Evolutionary conservation across 2,113 vertebrate genomes (phyloP).

Genomic region (Turdus rufiventris): DNA sequence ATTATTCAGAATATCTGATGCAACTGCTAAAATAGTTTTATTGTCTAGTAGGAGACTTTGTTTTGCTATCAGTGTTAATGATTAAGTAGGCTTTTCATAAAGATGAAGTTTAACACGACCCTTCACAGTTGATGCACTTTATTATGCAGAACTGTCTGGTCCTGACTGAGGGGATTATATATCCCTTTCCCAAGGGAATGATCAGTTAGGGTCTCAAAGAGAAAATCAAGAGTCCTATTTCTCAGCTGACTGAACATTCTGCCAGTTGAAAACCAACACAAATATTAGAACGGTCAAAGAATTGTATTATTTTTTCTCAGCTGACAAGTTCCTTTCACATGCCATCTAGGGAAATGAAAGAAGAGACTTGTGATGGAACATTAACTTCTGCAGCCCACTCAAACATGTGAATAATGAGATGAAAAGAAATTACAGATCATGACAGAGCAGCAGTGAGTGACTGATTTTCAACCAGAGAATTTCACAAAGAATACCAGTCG

Average conservation of each 20-base stretch:
- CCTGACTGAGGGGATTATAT: not conserved
- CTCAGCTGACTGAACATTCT: constrained; percentile 39
- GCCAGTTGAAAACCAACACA: constrained; percentile 2
- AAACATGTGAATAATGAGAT: not conserved
- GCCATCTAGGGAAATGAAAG: constrained; percentile 15
- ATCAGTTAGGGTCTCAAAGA: constrained; percentile 6
- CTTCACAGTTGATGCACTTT: constrained; percentile 1
- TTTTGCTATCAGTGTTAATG: not conserved
- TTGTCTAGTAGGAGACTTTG: not conserved
- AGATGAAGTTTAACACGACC: not conserved
- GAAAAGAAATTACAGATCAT: not conserved
- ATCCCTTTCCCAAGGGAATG: constrained; percentile 17
- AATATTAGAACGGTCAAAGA: constrained; percentile 11
- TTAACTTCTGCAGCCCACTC: constrained; percentile 25
- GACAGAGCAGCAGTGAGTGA: not conserved
- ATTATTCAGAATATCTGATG: not conserved
- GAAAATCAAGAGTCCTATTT: constrained; percentile 17
- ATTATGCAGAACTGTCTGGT: not conserved
- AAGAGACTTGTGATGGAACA: constrained; percentile 1
- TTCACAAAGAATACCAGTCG: not conserved
- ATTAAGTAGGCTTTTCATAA: not conserved
- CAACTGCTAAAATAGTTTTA: not conserved
- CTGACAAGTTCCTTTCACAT: constrained; percentile 28
- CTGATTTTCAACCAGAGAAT: not conserved
- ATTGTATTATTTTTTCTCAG: not conserved